A percentile compares a stretch with the other conserved stretches of the same genome.
phyloP scores from a whole-genome alignment of 1,140 invertebrate species.

The Mizuhopecten yessoensis region DNA sequence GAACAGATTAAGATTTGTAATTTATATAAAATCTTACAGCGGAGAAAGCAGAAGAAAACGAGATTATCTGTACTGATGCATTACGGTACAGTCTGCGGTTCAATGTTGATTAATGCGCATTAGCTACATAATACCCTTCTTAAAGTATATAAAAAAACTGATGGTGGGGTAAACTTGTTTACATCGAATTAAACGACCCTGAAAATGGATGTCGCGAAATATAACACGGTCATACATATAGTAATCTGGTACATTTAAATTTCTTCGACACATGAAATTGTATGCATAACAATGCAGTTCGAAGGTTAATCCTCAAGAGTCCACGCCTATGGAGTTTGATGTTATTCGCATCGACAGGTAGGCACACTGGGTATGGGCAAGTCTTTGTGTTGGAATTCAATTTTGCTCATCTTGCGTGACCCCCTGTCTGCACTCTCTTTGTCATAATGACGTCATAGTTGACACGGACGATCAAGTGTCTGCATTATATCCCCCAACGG shows the following conservation, averaged over 20 bases:
- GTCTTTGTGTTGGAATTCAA: slow-evolving; percentile 13
- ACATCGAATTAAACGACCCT: slow-evolving; percentile 18
- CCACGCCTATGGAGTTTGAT: background rate
- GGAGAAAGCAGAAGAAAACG: too few relatives aligned
- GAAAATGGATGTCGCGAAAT: slow-evolving; percentile 33
- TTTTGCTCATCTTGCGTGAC: slow-evolving; percentile 25
- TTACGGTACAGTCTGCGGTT: too few relatives aligned
- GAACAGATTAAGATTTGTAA: too few relatives aligned
- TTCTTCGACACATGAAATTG: background rate
- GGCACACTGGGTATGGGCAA: background rate
- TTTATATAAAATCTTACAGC: too few relatives aligned
- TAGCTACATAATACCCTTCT: too few relatives aligned
- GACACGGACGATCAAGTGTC: background rate
- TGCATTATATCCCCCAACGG: background rate
- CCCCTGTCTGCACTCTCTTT: background rate
- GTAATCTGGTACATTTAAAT: slow-evolving; percentile 26
- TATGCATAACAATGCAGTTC: slow-evolving; percentile 26
- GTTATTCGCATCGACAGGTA: slow-evolving; percentile 37
- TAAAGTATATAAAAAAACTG: background rate
- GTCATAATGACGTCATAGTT: slow-evolving; percentile 26
- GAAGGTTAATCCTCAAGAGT: background rate
- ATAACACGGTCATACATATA: background rate
- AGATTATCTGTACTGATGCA: too few relatives aligned
- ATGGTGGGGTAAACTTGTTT: background rate
- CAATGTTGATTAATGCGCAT: too few relatives aligned